phyloP scores from a whole-genome alignment of 92 coral and sea anemone genomes.

The Parazoanthus atlanticus region DNA sequence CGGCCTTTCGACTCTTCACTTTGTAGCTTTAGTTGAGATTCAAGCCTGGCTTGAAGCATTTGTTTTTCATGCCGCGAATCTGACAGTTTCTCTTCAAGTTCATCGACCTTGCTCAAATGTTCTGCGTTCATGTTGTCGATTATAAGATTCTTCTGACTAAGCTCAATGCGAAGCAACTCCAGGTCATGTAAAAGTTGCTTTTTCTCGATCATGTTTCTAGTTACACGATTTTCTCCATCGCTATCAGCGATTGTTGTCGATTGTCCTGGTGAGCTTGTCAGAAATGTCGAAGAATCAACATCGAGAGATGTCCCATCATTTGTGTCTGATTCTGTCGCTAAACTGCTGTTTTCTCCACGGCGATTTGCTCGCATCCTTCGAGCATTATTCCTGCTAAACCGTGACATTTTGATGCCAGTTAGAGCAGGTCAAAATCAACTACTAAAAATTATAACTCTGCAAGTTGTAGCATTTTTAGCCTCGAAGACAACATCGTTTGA shows the following conservation, averaged over 20 bases:
- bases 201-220: conserved; percentile 88
- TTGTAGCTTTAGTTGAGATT: conserved; percentile 90
- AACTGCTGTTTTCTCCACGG: conserved; percentile 60
- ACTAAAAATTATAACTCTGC: background rate
- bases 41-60: conserved; percentile 91
- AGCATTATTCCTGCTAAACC: conserved; percentile 34
- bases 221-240: conserved; percentile 79
- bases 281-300: conserved; percentile 82
- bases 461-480: background rate
- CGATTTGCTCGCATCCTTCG: conserved; percentile 35
- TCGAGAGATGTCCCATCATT: conserved; percentile 74
- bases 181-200: conserved; percentile 93
- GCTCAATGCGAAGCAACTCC: conserved; percentile 88
- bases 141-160: conserved; percentile 90
- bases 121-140: conserved; percentile 94
- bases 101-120: conserved; percentile 84
- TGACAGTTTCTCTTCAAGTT: conserved; percentile 86
- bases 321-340: conserved; percentile 70
- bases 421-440: background rate
- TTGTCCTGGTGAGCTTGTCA: conserved; percentile 77
- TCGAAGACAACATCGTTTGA: background rate
- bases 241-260: conserved; percentile 88
- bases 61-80: conserved; percentile 91
- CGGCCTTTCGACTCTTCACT: conserved; percentile 85
- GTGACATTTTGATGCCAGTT: conserved; percentile 16